phyloP scores from a whole-genome alignment of 2,797 vertebrate genomes.

The Fratercula arctica region DNA sequence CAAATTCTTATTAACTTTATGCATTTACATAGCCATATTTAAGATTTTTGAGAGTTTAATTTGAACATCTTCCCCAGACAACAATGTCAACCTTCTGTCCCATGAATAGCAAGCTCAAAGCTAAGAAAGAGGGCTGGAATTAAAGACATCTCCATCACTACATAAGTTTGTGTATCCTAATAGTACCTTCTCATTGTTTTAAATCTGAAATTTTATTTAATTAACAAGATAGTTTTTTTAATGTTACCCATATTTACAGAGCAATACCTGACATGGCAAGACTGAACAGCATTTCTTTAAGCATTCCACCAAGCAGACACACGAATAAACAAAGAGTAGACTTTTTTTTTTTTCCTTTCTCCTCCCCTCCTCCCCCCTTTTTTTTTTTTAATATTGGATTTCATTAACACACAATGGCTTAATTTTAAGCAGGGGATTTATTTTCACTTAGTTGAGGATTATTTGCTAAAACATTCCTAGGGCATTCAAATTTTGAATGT shows the following conservation, averaged over 20 bases:
- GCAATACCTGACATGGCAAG: background rate
- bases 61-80: background rate
- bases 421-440: constrained; percentile 28
- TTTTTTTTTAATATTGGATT: background rate
- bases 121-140: background rate
- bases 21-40: background rate
- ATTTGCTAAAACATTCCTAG: background rate
- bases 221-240: background rate
- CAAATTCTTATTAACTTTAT: background rate
- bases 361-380: no score
- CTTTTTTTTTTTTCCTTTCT: no score
- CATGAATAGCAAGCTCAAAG: background rate
- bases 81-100: background rate
- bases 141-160: background rate
- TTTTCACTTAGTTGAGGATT: constrained; percentile 42
- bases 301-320: background rate
- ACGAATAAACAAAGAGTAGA: background rate
- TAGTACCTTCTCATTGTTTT: background rate
- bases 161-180: background rate
- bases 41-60: background rate
- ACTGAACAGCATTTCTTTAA: background rate
- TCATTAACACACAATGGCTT: background rate
- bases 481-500: background rate
- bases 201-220: background rate
- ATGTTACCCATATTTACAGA: background rate